Conservation (phyloP, 23 tunicate genomes). For the Oikopleura albicans region DNA sequence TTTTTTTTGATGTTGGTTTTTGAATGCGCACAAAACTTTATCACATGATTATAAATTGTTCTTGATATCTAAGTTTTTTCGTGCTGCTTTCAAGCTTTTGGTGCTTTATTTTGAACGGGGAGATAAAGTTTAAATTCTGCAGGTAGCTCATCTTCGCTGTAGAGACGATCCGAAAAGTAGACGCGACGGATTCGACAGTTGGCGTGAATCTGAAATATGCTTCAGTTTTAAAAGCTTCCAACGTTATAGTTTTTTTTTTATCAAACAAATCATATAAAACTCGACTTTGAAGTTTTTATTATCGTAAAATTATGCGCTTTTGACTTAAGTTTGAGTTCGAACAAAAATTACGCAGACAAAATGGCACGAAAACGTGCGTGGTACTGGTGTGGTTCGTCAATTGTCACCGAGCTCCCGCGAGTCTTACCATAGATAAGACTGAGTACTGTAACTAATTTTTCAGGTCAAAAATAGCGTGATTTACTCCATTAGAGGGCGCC, state of each 20-base stretch:
- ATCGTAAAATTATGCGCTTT: background rate
- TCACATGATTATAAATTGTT: background rate
- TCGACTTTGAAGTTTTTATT: background rate
- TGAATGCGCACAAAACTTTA: no score
- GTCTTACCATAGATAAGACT: no score
- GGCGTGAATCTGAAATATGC: conserved; percentile 60
- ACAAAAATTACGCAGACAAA: no score
- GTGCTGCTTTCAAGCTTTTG: background rate
- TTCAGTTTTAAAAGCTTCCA: background rate
- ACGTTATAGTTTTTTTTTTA: no score
- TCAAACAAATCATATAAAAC: background rate
- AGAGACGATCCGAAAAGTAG: conserved; percentile 89
- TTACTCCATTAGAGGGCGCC: no score
- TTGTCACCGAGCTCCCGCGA: no score
- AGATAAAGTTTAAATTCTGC: conserved; percentile 96
- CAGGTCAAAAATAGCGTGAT: no score
- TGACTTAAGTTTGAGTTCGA: background rate
- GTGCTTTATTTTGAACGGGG: conserved; percentile 86
- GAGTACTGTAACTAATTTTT: no score
- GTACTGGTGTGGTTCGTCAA: no score
- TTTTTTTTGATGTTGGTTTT: no score
- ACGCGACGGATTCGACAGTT: conserved; percentile 96
- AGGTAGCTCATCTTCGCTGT: conserved; percentile 98
- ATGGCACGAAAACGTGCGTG: no score
- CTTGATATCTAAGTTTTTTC: no score